Evolutionary conservation across 2,113 vertebrate genomes (phyloP).

Genomic region (Aldabrachelys gigantea): DNA sequence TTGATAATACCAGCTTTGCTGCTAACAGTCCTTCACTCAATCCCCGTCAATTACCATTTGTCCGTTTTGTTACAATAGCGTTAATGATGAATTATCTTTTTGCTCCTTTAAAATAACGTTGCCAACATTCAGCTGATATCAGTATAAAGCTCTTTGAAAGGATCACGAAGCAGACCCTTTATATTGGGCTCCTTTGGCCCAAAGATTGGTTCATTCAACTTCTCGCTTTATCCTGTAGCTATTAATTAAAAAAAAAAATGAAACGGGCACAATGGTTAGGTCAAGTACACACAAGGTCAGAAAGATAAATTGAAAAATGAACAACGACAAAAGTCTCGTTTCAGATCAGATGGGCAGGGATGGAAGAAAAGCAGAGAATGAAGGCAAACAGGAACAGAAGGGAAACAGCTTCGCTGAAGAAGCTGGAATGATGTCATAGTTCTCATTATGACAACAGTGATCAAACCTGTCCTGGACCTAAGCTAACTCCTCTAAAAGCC

Average conservation of each 20-base stretch:
- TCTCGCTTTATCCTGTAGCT: neutral
- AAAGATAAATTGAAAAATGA: too few relatives aligned
- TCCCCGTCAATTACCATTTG: neutral
- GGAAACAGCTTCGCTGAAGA: neutral
- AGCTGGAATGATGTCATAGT: neutral
- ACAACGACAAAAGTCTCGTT: too few relatives aligned
- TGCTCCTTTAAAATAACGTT: neutral
- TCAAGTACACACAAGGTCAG: too few relatives aligned
- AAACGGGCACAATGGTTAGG: too few relatives aligned
- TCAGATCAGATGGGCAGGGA: neutral
- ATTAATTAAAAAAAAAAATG: neutral
- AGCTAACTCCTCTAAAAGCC: neutral
- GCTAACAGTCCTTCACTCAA: neutral
- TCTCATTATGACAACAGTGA: neutral
- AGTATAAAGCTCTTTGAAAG: neutral
- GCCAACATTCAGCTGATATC: neutral
- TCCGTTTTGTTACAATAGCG: neutral
- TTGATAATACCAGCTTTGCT: neutral
- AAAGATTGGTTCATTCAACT: neutral
- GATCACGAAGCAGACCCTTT: neutral
- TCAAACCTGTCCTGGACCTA: neutral
- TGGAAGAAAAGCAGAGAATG: neutral
- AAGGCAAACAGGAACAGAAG: fast-evolving
- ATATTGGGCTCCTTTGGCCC: neutral
- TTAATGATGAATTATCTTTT: neutral